Conservation (phyloP, 2,888 invertebrate species). For the Caenorhabditis becei region DNA sequence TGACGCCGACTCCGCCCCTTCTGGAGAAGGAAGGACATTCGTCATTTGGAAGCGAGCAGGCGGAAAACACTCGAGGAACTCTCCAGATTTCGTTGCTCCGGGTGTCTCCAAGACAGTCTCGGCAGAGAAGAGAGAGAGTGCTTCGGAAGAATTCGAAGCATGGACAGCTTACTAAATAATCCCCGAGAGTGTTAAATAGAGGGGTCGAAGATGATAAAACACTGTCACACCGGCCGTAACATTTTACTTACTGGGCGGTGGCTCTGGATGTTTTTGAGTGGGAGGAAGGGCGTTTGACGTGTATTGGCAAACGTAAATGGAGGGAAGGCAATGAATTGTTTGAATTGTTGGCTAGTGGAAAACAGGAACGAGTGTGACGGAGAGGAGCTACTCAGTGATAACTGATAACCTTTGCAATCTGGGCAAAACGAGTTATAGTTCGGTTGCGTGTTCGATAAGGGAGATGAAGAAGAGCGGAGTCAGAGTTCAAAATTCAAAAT, state of each 20-base stretch:
- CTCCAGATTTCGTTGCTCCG: background rate
- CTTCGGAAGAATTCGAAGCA: background rate
- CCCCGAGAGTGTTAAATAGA: background rate
- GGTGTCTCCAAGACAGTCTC: too few species aligned
- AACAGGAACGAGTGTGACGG: slow-evolving; percentile 2
- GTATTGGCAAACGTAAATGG: background rate
- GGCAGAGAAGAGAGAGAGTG: background rate
- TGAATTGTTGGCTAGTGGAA: background rate
- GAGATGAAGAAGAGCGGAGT: background rate
- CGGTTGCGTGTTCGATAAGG: background rate
- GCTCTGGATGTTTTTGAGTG: slow-evolving; percentile 9
- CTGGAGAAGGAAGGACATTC: slow-evolving; percentile 9
- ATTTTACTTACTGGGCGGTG: slow-evolving; percentile 2
- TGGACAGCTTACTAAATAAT: slow-evolving; percentile 5
- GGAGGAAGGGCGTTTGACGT: slow-evolving; percentile 6
- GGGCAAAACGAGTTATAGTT: background rate
- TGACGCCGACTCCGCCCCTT: background rate
- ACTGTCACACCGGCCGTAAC: background rate
- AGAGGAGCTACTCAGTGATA: background rate
- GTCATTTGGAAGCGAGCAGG: background rate
- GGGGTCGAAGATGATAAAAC: slow-evolving; percentile 7
- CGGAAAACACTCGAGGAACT: slow-evolving; percentile 5
- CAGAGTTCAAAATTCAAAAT: background rate
- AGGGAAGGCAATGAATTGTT: background rate
- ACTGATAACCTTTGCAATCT: slow-evolving; percentile 1